These are phyloP conservation scores for Gymnothorax javanicus DNA, from an alignment of 2,797 vertebrate species.

Conservation along the genomic window DNA sequence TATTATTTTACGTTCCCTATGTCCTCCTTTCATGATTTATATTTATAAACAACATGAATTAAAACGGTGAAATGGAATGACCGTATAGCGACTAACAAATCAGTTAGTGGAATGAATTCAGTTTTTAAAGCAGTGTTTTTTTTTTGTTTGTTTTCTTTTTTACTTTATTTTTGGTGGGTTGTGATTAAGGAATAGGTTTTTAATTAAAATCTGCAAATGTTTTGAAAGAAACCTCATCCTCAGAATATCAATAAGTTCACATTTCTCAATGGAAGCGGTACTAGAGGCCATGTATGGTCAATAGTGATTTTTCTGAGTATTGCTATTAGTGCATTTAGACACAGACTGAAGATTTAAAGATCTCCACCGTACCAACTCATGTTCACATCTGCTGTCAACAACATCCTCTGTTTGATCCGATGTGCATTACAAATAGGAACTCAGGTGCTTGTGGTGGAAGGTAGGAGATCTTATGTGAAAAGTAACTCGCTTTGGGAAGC, in stretches of 20 bases:
- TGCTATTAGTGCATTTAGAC: background rate
- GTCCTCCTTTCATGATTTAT: conserved; percentile 66
- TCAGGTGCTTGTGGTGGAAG: conserved; percentile 64
- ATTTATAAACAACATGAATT: conserved; percentile 58
- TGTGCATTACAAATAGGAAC: conserved; percentile 62
- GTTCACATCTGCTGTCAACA: conserved; percentile 45
- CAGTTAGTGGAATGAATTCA: conserved; percentile 42
- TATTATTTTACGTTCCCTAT: conserved; percentile 42
- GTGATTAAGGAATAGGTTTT: conserved; percentile 58
- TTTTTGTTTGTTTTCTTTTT: conserved; percentile 48
- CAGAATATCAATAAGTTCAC: conserved; percentile 44
- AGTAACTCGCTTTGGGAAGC: background rate
- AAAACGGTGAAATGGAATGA: conserved; percentile 39
- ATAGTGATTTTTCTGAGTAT: conserved; percentile 45
- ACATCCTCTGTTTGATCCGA: conserved; percentile 39
- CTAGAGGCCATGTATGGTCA: conserved; percentile 40
- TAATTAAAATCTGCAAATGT: conserved; percentile 52
- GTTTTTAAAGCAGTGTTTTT: conserved; percentile 48
- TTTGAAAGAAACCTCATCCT: conserved; percentile 16
- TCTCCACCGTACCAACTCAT: conserved; percentile 41
- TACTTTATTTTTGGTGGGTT: conserved; percentile 58
- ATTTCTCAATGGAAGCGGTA: conserved; percentile 44
- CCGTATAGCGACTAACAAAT: conserved; percentile 30
- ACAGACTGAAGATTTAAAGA: background rate
- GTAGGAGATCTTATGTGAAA: background rate